Evolutionary conservation across 2,113 vertebrate genomes (phyloP).

Genomic region (Campylomormyrus numenius): DNA sequence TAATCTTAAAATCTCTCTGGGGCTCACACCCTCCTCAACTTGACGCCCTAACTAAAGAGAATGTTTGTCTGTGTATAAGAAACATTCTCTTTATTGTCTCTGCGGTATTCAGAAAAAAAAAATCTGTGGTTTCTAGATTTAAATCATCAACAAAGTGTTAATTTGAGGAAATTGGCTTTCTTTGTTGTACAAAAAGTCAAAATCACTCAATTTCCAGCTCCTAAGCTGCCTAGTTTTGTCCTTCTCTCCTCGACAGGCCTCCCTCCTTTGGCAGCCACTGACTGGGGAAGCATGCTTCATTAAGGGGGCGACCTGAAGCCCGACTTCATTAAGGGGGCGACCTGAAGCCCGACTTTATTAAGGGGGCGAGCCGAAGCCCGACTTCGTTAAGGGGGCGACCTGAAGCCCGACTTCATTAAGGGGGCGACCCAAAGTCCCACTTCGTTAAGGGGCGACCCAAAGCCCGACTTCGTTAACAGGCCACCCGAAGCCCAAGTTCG

Average conservation of each 20-base stretch:
- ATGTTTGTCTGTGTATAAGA: conserved; percentile 52
- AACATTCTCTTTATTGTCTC: conserved; percentile 32
- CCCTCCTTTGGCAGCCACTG: background rate
- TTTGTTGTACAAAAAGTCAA: background rate
- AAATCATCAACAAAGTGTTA: background rate
- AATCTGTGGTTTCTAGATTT: background rate
- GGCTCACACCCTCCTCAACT: conserved; percentile 71
- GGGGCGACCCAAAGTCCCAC: no score
- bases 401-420: no score
- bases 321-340: no score
- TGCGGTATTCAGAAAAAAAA: background rate
- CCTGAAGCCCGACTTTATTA: no score
- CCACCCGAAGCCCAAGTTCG: no score
- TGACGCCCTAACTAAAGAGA: conserved; percentile 76
- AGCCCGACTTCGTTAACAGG: no score
- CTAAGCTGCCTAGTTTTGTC: background rate
- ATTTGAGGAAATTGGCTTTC: background rate
- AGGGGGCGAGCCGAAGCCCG: no score
- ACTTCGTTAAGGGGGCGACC: no score
- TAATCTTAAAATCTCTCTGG: conserved; percentile 75
- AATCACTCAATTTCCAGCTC: background rate
- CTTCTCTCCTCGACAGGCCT: background rate
- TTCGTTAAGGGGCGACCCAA: no score
- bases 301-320: background rate
- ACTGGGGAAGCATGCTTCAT: background rate